A percentile compares a stretch with the other conserved stretches of the same genome.
These are phyloP conservation scores for Heliconius melpomene DNA, from an alignment of 1,140 invertebrate genomes.

Conservation along the genomic window DNA sequence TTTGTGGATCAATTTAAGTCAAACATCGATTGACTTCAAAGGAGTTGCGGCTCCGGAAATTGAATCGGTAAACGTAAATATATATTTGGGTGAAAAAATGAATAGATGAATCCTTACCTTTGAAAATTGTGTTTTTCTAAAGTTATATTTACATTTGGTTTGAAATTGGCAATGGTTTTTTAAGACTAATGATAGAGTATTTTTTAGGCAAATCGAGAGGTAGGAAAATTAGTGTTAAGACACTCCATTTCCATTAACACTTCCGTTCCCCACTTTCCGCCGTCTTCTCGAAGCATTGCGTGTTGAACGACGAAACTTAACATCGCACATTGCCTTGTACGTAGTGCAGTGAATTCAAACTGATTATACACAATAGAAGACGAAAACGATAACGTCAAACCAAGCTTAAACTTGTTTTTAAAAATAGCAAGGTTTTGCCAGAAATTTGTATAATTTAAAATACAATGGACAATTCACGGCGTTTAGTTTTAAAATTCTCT, in stretches of 20 bases:
- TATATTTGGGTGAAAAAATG: background rate
- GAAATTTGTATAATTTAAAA: too few species aligned
- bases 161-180: too few species aligned
- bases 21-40: slow-evolving; percentile 16
- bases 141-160: background rate
- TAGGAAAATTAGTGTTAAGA: too few species aligned
- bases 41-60: slow-evolving; percentile 22
- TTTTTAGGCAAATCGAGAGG: too few species aligned
- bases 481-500: background rate
- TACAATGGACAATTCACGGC: background rate
- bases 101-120: background rate
- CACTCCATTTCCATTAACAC: too few species aligned
- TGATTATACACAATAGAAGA: background rate
- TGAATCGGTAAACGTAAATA: slow-evolving; percentile 19
- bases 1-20: slow-evolving; percentile 12
- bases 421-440: background rate
- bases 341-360: background rate
- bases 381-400: too few species aligned
- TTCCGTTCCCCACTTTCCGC: too few species aligned
- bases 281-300: too few species aligned
- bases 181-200: too few species aligned
- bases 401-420: background rate
- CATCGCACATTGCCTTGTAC: too few species aligned
- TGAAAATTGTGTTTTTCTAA: background rate
- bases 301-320: background rate